Base-by-base conservation (phyloP, 1,140 invertebrate species). In the Trichonephila clavata region DNA sequence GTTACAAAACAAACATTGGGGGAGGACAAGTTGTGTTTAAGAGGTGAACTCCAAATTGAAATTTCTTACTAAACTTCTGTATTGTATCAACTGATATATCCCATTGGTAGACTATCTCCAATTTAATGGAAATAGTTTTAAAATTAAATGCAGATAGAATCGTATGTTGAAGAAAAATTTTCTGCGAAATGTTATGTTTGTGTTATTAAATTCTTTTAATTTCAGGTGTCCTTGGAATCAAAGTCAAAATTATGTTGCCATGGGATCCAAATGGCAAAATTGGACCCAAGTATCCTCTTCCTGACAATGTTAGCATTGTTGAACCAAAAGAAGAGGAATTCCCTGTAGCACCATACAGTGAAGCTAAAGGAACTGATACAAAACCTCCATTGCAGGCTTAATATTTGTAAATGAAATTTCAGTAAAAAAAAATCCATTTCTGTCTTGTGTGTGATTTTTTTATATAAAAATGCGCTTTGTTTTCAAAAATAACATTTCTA, bases 221-320 rank as follows among this genome's bases (percentile, higher is more conserved):
- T 95, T 39, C 94, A 97, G 97, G 97, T 95, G 97, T 98, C 32
- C 95, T 98, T 94, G 97, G 97, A 89, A 98, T 99, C 95, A 99
- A 99, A 97, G 99, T 99, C 0, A 99, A 99, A 96, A 99, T 99
- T 96, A 99, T 99, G 99, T 97, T 99, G 96, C 98, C 99, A 60
- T 99, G 98, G 97, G 99, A 99, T 96, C 97, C 98, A 84, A 98
- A 97, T 96, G 99, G 99, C 95, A 99, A 99, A 96, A 98, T 97
- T 95, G 99, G 99, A 94, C 99, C 99, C 59, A 99, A 99, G 96
- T 98, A 98, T 95, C 99, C 99, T 71, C 97, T 99, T 94, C 99
- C 99, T 90, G 99, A 99, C 96, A 98, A 99, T 96, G 98, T 99
- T 94, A 97, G 97, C 94, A 99, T 99, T 95, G 97, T 98, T 59